A percentile compares a stretch with the other conserved stretches of the same genome.
phyloP scores from a whole-genome alignment of 2,888 invertebrate genomes.

The Ochropleura plecta region DNA sequence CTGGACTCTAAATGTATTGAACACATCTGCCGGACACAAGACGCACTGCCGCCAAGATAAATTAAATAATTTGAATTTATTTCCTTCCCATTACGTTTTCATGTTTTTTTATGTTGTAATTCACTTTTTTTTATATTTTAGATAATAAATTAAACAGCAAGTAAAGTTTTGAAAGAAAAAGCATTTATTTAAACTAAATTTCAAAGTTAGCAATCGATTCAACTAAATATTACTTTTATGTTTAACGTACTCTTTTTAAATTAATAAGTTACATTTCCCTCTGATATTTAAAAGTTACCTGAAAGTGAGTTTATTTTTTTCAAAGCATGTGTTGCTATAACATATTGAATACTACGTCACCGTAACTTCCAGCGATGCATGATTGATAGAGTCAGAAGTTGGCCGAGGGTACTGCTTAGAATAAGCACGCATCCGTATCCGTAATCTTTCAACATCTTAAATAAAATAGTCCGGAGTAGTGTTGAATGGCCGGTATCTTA shows the following conservation, averaged over 20 bases:
- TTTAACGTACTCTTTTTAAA: not conserved
- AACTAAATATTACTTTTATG: not conserved
- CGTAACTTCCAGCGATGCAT: constrained; percentile 44
- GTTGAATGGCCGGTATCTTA: constrained; percentile 90
- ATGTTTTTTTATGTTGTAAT: constrained; percentile 36
- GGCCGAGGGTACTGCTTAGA: constrained; percentile 73
- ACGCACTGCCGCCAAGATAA: constrained; percentile 78
- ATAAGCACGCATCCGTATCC: constrained; percentile 78
- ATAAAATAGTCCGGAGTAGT: constrained; percentile 89
- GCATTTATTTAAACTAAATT: not conserved
- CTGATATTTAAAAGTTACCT: not conserved
- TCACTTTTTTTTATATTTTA: constrained; percentile 1
- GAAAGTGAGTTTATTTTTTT: not conserved
- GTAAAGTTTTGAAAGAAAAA: not conserved
- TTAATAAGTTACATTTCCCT: not conserved
- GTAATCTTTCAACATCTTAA: constrained; percentile 89
- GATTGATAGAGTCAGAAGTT: constrained; percentile 66
- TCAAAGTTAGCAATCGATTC: not conserved
- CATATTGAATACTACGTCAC: constrained; percentile 30
- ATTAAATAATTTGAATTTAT: constrained; percentile 81
- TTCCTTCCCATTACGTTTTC: constrained; percentile 58
- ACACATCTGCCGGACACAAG: constrained; percentile 86
- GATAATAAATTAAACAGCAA: not conserved
- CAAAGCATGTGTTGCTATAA: constrained; percentile 16
- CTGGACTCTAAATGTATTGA: constrained; percentile 84